phyloP scores from a whole-genome alignment of 2,888 invertebrate species.

The Amitus sp. region DNA sequence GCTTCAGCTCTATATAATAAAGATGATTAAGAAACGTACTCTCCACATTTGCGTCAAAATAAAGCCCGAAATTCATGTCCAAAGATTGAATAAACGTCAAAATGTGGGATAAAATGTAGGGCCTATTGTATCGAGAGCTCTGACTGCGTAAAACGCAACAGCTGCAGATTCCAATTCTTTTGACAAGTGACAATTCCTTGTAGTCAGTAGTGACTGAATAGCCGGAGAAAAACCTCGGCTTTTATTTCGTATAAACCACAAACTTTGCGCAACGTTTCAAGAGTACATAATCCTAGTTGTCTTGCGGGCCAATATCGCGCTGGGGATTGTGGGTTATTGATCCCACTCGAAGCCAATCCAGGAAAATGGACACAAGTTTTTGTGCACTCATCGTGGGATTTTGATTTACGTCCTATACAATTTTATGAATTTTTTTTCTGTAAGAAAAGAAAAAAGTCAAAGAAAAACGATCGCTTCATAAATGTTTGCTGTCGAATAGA shows the following conservation, averaged over 20 bases:
- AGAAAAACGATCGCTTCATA: no score
- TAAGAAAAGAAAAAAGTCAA: not conserved
- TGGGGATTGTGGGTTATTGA: not conserved
- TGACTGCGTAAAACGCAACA: not conserved
- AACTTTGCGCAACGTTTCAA: not conserved
- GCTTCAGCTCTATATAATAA: no score
- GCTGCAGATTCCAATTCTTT: conserved; percentile 3
- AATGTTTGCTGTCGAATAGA: not conserved
- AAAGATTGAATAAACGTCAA: no score
- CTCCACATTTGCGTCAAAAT: no score
- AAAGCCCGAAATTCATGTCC: no score
- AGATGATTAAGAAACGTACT: no score
- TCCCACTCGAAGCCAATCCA: not conserved
- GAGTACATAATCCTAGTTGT: not conserved
- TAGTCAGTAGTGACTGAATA: not conserved
- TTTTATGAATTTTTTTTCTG: not conserved
- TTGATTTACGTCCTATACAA: no score
- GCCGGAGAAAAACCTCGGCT: not conserved
- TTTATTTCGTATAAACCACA: not conserved
- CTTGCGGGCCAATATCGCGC: not conserved
- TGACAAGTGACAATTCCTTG: not conserved
- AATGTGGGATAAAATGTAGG: no score
- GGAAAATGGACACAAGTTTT: not conserved
- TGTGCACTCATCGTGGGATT: not conserved
- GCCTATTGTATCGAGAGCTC: no score